Evolutionary conservation across 2,113 vertebrate species (phyloP), one percentile per base, ranked within the genome.

Genomic region (Lota lota): DNA sequence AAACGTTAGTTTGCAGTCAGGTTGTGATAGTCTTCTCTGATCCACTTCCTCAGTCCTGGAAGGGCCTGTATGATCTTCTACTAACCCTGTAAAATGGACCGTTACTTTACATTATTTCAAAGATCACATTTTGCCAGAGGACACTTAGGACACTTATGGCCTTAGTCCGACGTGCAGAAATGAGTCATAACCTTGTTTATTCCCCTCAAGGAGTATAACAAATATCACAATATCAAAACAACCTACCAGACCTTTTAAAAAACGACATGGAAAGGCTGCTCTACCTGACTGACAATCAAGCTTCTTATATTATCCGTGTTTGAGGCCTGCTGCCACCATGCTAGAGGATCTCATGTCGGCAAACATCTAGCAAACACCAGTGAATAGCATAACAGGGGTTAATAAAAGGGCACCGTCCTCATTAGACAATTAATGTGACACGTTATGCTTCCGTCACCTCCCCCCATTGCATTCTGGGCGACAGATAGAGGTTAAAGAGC

Each of bases 401-500:
- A 75, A 67, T 53, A 62, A 80, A 83, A 47, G 77, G 72, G 36
- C 68, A 57, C 61, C 59, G n/a, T 36, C 67, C 70, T 80, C 82
- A 78, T 87, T 79, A 77, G 69, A 73, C 70, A 76, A 68, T 82
- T 80, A 79, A 85, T 79, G 75, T 68, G 80, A 83, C 78, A 76
- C 69, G 77, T 65, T 82, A 73, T 76, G 78, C 65, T 53, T 72
- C 68, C 64, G 61, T 76, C 61, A 50, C 54, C 64, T 66, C 67
- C 65, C 51, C 71, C 67, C 63, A 76, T 67, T 65, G 72, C 81
- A 77, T 81, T 72, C 72, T 77, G 80, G 76, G 70, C 69, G 82
- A 84, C 87, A 87, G 84, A 82, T 89, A 76, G 81, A 84, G 81
- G 84, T 81, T 81, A 77, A 78, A 89, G 72, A 85, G 76, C 19